A percentile compares a stretch with the other conserved stretches of the same genome.
Conservation (phyloP, 2,888 invertebrate genomes). For the Matsumyia berberina region DNA sequence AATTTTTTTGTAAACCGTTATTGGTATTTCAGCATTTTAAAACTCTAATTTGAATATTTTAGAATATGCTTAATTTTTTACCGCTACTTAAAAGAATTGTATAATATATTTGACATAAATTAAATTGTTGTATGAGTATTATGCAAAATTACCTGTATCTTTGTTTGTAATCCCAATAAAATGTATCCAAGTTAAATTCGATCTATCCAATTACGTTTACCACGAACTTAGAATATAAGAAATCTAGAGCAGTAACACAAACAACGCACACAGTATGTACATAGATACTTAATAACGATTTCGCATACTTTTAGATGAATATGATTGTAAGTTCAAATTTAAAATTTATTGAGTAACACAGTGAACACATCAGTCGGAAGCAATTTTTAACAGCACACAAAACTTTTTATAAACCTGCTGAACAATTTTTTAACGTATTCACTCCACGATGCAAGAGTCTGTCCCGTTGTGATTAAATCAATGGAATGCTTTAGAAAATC, state of each 20-base stretch:
- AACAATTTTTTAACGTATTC: conserved; percentile 26
- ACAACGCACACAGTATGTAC: conserved; percentile 2
- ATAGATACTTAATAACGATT: background rate
- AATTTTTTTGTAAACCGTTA: conserved; percentile 11
- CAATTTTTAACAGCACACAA: conserved; percentile 35
- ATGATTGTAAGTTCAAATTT: conserved; percentile 4
- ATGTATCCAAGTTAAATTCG: conserved; percentile 17
- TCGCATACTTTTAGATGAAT: conserved; percentile 7
- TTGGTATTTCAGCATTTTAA: conserved; percentile 6
- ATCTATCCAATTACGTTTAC: background rate
- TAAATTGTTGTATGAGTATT: conserved; percentile 31
- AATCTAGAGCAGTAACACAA: conserved; percentile 14
- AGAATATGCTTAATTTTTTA: background rate
- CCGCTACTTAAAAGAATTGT: background rate
- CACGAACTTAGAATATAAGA: conserved; percentile 11
- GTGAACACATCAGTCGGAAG: conserved; percentile 22
- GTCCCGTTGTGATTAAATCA: conserved; percentile 60
- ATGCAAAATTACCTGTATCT: conserved; percentile 52
- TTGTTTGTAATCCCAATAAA: background rate
- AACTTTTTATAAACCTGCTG: conserved; percentile 27
- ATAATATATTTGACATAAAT: conserved; percentile 7
- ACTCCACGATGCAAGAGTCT: conserved; percentile 63
- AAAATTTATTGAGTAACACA: conserved; percentile 30
- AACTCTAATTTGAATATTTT: conserved; percentile 6
- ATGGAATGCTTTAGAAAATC: conserved; percentile 46